phyloP scores from a whole-genome alignment of 1,140 invertebrate genomes.

The Antheraea mylitta region DNA sequence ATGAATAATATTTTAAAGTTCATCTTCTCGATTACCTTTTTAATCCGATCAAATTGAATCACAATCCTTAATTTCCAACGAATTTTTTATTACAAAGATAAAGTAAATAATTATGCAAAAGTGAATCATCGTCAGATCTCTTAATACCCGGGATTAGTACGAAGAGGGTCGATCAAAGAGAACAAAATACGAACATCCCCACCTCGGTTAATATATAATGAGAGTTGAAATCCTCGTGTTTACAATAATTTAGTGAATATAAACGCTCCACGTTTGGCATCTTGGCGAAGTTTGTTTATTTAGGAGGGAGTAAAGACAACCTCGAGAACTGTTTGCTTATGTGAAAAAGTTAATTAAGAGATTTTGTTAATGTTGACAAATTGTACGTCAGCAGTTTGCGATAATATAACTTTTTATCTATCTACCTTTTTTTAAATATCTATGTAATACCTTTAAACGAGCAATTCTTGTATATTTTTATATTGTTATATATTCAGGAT shows the following conservation, averaged over 20 bases:
- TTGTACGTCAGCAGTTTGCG: neutral
- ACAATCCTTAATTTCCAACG: neutral
- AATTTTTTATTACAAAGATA: constrained; percentile 26
- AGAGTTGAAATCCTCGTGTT: constrained; percentile 52
- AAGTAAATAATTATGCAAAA: constrained; percentile 67
- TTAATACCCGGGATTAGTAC: constrained; percentile 56
- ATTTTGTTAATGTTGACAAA: constrained; percentile 11
- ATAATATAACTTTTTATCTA: neutral
- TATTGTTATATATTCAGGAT: too few species aligned
- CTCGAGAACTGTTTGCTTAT: constrained; percentile 3
- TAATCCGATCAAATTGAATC: neutral
- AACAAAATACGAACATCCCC: constrained; percentile 54
- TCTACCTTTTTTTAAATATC: too few species aligned
- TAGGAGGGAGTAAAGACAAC: neutral
- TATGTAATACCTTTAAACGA: too few species aligned
- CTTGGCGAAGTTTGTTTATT: constrained; percentile 16
- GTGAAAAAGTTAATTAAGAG: constrained; percentile 7
- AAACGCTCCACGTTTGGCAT: constrained; percentile 30
- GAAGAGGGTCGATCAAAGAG: constrained; percentile 63
- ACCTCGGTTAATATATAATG: constrained; percentile 69
- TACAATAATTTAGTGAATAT: constrained; percentile 64
- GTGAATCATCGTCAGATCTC: constrained; percentile 46
- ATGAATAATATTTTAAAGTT: too few species aligned
- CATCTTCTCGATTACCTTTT: too few species aligned
- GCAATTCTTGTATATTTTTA: too few species aligned